Conservation (phyloP, 2,888 invertebrate species). For the Griposia aprilina region DNA sequence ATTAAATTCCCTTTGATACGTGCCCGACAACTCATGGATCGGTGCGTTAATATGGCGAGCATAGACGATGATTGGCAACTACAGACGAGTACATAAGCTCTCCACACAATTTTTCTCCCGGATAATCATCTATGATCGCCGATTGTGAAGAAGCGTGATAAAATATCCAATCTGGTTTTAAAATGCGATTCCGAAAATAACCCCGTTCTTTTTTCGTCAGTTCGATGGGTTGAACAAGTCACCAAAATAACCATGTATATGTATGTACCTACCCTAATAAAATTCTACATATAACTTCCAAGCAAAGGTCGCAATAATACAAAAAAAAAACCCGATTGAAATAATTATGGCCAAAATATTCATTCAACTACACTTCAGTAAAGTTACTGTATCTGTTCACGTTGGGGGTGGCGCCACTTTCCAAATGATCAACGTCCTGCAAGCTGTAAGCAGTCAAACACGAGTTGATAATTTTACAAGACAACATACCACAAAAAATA, state of each 20-base stretch:
- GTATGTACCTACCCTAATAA: neutral
- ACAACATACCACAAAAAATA: neutral
- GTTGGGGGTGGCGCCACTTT: slow-evolving; percentile 35
- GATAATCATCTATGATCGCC: no score
- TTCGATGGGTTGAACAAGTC: neutral
- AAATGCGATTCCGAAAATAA: neutral
- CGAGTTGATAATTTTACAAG: no score
- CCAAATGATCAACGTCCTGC: neutral
- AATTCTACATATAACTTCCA: neutral
- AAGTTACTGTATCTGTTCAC: neutral
- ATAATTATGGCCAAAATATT: neutral
- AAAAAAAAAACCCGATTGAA: neutral
- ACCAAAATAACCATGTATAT: neutral
- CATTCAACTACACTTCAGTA: neutral
- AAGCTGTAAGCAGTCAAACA: neutral
- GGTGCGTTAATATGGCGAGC: no score
- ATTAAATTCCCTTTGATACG: no score
- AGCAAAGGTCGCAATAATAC: neutral
- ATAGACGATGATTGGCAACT: no score
- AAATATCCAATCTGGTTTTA: neutral
- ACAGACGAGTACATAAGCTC: no score
- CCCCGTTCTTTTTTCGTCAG: neutral
- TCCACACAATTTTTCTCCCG: no score
- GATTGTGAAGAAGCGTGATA: no score
- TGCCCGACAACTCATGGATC: no score